Base-by-base conservation (phyloP, 2,888 invertebrate genomes). In the Drosophila neonasuta region DNA sequence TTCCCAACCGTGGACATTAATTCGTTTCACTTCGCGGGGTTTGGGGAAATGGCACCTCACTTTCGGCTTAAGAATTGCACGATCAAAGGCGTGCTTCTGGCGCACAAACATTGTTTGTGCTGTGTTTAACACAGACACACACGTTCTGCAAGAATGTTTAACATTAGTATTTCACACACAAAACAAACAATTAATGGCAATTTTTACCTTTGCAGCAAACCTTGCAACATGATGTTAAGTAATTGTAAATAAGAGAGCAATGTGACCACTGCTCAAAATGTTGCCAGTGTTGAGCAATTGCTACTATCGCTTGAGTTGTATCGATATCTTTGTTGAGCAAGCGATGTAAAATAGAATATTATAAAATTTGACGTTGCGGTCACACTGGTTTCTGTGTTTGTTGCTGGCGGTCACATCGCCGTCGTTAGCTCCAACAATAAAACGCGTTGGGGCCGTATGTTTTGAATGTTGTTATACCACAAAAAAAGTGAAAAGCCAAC, bases 1-100 rank as follows among this genome's bases (percentile, higher is more conserved):
- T 6, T 92, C 90, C 93, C 94, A 96, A 1, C 96, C 96, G 74
- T 95, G 95, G 8, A 92, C 92, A 42, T 93, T 93, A 1, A 96
- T 92, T 79, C 96, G 92, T 81, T 92, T 93, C 0, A 93, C 92
- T 91, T 96, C 96, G 55, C 93, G 94, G 0, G 96, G 95, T 46
- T 94, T 92, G 0, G 96, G 95, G 81, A 96, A 96, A 82, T 95
- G 89, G 46, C 90, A 90, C 32, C 90, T 88, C 15, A 90, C 88
- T 59, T 90, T 90, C 2, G 81, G 68, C 52, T 90, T 90, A 0
- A 90, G 65, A 1, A 89, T 61, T 2, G 78, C 82, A 4, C 90
- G 82, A 46, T 90, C 80, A 32, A 90, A 90, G 0, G 85, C 84
- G 61, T 90, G 90, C 32, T 88, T 89, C 13, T 90, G 86, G 3